These are phyloP conservation scores for Rhagoletis zephyria DNA, from an alignment of 1,140 invertebrate genomes.

Conservation along the genomic window DNA sequence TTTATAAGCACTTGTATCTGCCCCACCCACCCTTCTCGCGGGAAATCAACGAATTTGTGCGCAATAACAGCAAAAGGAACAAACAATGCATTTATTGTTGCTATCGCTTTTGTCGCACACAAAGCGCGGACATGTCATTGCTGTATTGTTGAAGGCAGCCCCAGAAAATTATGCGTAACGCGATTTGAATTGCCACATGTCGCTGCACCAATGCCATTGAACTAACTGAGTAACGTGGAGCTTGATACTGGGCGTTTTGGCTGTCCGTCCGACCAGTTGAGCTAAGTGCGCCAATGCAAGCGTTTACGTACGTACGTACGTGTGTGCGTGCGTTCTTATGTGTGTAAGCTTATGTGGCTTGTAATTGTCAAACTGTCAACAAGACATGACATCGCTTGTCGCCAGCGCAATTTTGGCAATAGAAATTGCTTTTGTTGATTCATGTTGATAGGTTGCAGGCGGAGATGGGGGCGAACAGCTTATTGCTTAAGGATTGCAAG, in stretches of 20 bases:
- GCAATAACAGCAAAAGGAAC: background rate
- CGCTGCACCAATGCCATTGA: background rate
- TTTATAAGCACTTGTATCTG: background rate
- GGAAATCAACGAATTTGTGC: background rate
- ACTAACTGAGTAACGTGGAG: background rate
- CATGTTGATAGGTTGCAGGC: background rate
- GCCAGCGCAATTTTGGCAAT: conserved; percentile 33
- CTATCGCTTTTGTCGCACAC: background rate
- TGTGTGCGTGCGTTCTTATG: background rate
- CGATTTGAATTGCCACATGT: conserved; percentile 39
- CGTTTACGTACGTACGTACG: background rate
- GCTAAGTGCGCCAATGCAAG: background rate
- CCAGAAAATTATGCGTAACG: conserved; percentile 46
- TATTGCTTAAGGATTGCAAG: background rate
- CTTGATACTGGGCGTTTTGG: background rate
- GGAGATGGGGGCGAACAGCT: background rate
- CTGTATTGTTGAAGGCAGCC: background rate
- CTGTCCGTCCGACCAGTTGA: background rate
- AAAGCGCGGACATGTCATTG: background rate
- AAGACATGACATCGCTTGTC: conserved; percentile 39
- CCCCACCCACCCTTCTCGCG: background rate
- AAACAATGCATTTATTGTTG: conserved; percentile 27
- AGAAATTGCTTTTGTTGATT: conserved; percentile 39
- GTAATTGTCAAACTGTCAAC: conserved; percentile 42
- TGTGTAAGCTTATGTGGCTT: background rate